A percentile compares a stretch with the other conserved stretches of the same genome.
Conservation (phyloP, 2,113 vertebrate genomes). For the Siniperca knerii region DNA sequence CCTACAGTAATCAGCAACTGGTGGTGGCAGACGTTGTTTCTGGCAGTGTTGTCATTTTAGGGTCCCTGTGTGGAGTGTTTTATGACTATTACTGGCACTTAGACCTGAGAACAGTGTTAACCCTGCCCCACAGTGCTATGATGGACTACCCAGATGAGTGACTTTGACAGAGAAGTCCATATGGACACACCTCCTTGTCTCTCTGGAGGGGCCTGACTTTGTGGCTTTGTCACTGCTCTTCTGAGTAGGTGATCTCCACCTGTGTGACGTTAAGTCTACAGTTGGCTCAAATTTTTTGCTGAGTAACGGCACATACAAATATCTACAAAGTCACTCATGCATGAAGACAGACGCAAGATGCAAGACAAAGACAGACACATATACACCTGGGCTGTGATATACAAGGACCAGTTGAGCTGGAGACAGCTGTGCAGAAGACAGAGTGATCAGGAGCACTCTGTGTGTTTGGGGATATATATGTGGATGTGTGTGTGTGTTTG, state of each 20-base stretch:
- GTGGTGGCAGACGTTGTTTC: constrained; percentile 26
- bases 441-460: constrained; percentile 12
- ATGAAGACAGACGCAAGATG: constrained; percentile 39
- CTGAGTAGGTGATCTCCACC: constrained; percentile 25
- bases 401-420: constrained; percentile 23
- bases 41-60: constrained; percentile 44
- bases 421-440: constrained; percentile 30
- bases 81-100: constrained; percentile 72
- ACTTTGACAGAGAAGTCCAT: constrained; percentile 69
- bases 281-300: background rate
- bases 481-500: background rate
- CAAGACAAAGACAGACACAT: constrained; percentile 24
- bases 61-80: constrained; percentile 49
- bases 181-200: constrained; percentile 59
- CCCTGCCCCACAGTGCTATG: constrained; percentile 60
- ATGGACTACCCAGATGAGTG: constrained; percentile 69
- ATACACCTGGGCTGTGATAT: constrained; percentile 28
- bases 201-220: constrained; percentile 30
- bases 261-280: constrained; percentile 21
- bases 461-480: background rate
- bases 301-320: constrained; percentile 30
- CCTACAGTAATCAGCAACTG: constrained; percentile 29
- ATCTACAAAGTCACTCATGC: constrained; percentile 37
- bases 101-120: constrained; percentile 68
- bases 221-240: constrained; percentile 50